Conservation (phyloP, 2,797 vertebrate species). For the Peromyscus attwateri region DNA sequence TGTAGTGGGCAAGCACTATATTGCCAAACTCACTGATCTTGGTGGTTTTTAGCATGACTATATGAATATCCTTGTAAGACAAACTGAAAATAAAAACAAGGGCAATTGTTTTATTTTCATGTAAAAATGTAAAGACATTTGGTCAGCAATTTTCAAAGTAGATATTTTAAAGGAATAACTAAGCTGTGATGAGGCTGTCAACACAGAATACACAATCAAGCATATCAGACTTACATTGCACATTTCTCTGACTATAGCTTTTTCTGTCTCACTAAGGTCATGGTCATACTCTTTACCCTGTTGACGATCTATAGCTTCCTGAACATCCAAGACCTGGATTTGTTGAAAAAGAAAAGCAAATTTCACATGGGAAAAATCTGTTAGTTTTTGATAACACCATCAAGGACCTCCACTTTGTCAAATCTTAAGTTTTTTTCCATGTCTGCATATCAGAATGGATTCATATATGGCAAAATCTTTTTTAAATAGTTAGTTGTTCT, state of each 20-base stretch:
- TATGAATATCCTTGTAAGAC: slow-evolving; percentile 71
- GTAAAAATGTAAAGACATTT: slow-evolving; percentile 69
- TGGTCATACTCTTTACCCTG: slow-evolving; percentile 83
- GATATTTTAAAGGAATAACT: slow-evolving; percentile 71
- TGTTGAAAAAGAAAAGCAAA: slow-evolving; percentile 79
- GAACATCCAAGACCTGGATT: slow-evolving; percentile 83
- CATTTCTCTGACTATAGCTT: slow-evolving; percentile 83
- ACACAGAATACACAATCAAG: slow-evolving; percentile 78
- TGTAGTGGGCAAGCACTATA: not conserved
- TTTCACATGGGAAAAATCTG: slow-evolving; percentile 77
- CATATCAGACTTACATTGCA: slow-evolving; percentile 81
- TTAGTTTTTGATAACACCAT: slow-evolving; percentile 75
- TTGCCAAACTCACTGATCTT: slow-evolving; percentile 38
- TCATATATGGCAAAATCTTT: slow-evolving; percentile 20
- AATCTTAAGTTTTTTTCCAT: slow-evolving; percentile 64
- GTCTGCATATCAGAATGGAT: slow-evolving; percentile 72
- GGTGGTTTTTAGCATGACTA: slow-evolving; percentile 34
- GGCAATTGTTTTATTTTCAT: slow-evolving; percentile 78
- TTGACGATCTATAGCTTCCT: slow-evolving; percentile 82
- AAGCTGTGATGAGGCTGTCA: slow-evolving; percentile 79
- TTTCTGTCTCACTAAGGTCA: slow-evolving; percentile 84
- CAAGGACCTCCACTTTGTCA: slow-evolving; percentile 68
- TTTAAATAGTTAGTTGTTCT: slow-evolving; percentile 17
- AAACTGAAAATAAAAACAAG: slow-evolving; percentile 69
- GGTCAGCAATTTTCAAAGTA: slow-evolving; percentile 75